A percentile compares a stretch with the other conserved stretches of the same genome.
These are phyloP conservation scores for Drosophila parthenogenetica DNA, from an alignment of 2,888 invertebrate species.

Conservation along the genomic window DNA sequence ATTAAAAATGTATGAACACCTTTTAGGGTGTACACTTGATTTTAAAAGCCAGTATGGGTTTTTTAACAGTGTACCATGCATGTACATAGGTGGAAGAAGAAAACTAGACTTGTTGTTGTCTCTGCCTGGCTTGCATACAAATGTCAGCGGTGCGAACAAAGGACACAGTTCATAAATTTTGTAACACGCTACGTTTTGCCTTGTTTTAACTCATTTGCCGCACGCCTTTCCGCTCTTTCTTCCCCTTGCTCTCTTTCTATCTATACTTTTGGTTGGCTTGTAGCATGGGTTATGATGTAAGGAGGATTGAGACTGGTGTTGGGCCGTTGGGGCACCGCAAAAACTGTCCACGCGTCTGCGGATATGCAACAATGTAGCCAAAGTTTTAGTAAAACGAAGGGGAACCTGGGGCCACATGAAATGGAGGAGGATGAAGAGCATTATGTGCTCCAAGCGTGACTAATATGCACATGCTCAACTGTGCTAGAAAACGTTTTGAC, in stretches of 20 bases:
- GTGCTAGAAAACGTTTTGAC: slow-evolving; percentile 70
- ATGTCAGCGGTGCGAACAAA: slow-evolving; percentile 56
- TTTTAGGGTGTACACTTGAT: too few species aligned
- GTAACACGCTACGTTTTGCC: slow-evolving; percentile 60
- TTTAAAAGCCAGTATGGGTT: not conserved
- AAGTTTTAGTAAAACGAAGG: slow-evolving; percentile 50
- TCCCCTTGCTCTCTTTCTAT: not conserved
- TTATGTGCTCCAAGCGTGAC: slow-evolving; percentile 73
- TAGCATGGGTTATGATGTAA: slow-evolving; percentile 44
- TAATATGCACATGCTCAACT: slow-evolving; percentile 77
- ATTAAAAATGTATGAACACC: too few species aligned
- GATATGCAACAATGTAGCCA: slow-evolving; percentile 73
- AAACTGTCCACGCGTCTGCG: slow-evolving; percentile 56
- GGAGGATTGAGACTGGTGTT: not conserved
- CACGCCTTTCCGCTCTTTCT: slow-evolving; percentile 19
- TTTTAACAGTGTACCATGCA: not conserved
- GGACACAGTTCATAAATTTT: slow-evolving; percentile 75
- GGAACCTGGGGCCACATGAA: not conserved
- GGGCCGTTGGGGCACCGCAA: slow-evolving; percentile 38
- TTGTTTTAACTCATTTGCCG: slow-evolving; percentile 70
- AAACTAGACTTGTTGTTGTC: slow-evolving; percentile 17
- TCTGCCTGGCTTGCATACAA: slow-evolving; percentile 56
- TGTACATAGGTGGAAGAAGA: slow-evolving; percentile 8
- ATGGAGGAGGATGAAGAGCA: slow-evolving; percentile 41
- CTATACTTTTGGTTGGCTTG: slow-evolving; percentile 19